phyloP scores from a whole-genome alignment of 2,888 invertebrate species.

The Coronaproctus castanopsis region DNA sequence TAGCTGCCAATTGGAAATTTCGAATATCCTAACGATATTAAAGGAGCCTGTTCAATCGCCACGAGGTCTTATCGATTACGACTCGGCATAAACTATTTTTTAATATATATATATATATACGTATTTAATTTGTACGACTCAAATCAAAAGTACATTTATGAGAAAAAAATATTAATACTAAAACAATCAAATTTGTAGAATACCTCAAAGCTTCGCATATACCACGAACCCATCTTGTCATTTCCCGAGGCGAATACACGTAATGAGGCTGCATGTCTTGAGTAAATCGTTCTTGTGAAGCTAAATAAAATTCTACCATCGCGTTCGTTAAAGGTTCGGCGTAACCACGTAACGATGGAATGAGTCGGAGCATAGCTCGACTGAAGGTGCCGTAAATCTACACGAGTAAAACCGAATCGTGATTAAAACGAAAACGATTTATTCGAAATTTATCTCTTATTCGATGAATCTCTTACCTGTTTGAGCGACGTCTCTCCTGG shows the following conservation, averaged over 20 bases:
- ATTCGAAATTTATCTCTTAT: no score
- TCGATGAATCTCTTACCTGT: constrained; percentile 40
- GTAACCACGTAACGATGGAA: constrained; percentile 75
- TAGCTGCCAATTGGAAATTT: no score
- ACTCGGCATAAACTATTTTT: no score
- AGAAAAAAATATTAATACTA: neutral
- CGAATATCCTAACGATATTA: no score
- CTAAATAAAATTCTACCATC: constrained; percentile 95
- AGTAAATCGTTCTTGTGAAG: constrained; percentile 92
- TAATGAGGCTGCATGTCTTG: constrained; percentile 99
- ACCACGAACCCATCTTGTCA: constrained; percentile 98
- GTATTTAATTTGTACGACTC: no score
- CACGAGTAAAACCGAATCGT: constrained; percentile 5
- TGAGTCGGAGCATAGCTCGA: constrained; percentile 87
- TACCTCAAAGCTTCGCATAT: constrained; percentile 89
- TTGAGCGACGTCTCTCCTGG: constrained; percentile 94
- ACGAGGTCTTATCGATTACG: no score
- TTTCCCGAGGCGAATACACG: constrained; percentile 95
- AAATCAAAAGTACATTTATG: no score
- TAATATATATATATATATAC: no score
- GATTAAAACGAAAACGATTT: no score
- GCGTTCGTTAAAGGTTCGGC: constrained; percentile 93
- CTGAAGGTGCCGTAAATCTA: constrained; percentile 97
- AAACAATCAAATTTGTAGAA: neutral
- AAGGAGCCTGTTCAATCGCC: no score